A percentile compares a stretch with the other conserved stretches of the same genome.
phyloP scores from a whole-genome alignment of 2,888 invertebrate genomes.

The Spisula subtruncata region DNA sequence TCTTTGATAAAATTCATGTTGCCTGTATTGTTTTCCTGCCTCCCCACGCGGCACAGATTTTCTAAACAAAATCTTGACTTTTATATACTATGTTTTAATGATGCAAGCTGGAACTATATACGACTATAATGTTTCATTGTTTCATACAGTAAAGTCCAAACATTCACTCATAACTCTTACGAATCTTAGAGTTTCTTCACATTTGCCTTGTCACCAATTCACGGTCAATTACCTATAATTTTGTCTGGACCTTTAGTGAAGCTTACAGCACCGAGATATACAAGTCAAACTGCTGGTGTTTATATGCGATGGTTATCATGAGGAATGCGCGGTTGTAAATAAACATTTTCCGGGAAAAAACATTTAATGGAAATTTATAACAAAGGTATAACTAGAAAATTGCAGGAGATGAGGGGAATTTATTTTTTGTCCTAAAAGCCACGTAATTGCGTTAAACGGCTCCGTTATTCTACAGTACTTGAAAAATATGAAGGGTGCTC shows the following conservation, averaged over 20 bases:
- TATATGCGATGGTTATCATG: neutral
- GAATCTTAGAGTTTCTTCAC: neutral
- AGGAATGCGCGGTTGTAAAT: neutral
- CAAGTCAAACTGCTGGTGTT: neutral
- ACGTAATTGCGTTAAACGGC: neutral
- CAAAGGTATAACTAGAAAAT: neutral
- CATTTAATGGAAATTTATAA: constrained; percentile 13
- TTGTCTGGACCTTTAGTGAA: constrained; percentile 3
- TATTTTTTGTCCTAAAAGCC: neutral
- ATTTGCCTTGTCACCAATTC: neutral
- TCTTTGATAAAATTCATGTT: too few species aligned
- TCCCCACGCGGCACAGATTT: too few species aligned
- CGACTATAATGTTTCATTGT: neutral
- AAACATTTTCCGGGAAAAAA: neutral
- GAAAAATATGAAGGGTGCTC: neutral
- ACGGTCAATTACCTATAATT: neutral
- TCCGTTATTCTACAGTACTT: neutral
- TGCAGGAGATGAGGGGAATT: neutral
- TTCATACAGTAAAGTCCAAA: neutral
- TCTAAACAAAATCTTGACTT: too few species aligned
- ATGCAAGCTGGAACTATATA: too few species aligned
- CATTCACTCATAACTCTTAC: too few species aligned
- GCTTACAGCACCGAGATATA: neutral
- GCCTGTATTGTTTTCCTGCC: too few species aligned
- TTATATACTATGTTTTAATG: too few species aligned